A percentile compares a stretch with the other conserved stretches of the same genome.
These are phyloP conservation scores for Drosophila silvestris DNA, from an alignment of 2,888 invertebrate genomes.

Conservation along the genomic window DNA sequence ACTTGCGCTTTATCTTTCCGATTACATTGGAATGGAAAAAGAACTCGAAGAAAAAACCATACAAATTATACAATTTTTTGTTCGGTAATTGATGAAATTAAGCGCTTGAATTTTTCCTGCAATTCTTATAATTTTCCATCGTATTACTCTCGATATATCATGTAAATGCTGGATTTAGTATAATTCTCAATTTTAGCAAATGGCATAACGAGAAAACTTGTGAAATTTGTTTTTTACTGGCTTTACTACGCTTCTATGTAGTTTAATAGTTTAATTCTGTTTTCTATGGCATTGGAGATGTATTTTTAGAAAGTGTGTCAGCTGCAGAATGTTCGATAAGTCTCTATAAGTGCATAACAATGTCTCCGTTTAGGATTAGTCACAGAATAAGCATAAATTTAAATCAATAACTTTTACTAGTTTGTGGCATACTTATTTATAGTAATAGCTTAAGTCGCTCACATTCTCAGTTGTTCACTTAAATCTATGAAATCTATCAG, in stretches of 20 bases:
- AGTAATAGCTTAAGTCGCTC: neutral
- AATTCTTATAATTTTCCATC: neutral
- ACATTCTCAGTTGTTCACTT: neutral
- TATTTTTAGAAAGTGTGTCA: neutral
- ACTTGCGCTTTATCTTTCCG: constrained; percentile 19
- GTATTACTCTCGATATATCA: neutral
- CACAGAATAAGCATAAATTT: neutral
- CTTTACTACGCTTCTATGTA: neutral
- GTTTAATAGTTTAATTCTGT: neutral
- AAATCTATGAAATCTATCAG: neutral
- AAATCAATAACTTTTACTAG: neutral
- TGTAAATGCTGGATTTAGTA: too few relatives aligned
- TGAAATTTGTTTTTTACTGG: neutral
- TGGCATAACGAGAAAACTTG: neutral
- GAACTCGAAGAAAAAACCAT: neutral
- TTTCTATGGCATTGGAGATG: neutral
- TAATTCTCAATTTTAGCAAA: neutral
- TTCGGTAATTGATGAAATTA: constrained; percentile 55
- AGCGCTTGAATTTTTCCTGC: constrained; percentile 13
- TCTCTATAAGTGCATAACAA: neutral
- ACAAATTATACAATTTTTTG: constrained; percentile 31
- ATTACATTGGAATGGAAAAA: neutral
- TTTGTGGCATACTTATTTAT: neutral
- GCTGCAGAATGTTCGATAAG: neutral
- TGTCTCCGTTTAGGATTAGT: too few relatives aligned